A percentile compares a stretch with the other conserved stretches of the same genome.
Evolutionary conservation across 2,113 vertebrate species (phyloP).

Genomic region (Paedocypris sp.): DNA sequence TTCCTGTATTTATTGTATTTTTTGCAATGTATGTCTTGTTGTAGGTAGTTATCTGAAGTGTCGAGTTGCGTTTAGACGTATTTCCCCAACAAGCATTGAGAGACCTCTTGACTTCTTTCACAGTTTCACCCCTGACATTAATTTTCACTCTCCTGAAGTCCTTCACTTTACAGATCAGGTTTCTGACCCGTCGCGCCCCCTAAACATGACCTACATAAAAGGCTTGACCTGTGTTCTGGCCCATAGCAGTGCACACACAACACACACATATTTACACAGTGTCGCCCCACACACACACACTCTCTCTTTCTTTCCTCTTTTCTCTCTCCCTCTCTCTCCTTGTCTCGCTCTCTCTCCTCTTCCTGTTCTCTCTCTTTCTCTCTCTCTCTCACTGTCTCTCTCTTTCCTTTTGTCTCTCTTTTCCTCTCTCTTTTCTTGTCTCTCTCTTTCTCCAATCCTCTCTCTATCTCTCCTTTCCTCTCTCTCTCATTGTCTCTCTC

Average conservation of each 20-base stretch:
- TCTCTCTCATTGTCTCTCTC: too few species aligned
- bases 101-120: constrained; percentile 40
- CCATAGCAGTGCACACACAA: background rate
- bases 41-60: background rate
- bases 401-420: too few species aligned
- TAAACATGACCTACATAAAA: constrained; percentile 21
- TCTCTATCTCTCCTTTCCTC: too few species aligned
- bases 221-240: background rate
- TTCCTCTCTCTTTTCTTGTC: too few species aligned
- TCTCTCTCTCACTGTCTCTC: too few species aligned
- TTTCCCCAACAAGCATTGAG: constrained; percentile 48
- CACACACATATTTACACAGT: background rate
- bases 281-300: too few species aligned
- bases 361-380: too few species aligned
- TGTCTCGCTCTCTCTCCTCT: too few species aligned
- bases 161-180: constrained; percentile 43
- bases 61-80: constrained; percentile 2
- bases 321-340: too few species aligned
- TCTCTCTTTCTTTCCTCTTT: too few species aligned
- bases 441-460: too few species aligned
- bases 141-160: constrained; percentile 44
- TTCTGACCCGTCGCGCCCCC: constrained; percentile 39
- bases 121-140: constrained; percentile 53
- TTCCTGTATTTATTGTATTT: too few species aligned
- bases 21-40: background rate